Base-by-base conservation (phyloP, 2,888 invertebrate genomes). In the Ophion obscuratus region DNA sequence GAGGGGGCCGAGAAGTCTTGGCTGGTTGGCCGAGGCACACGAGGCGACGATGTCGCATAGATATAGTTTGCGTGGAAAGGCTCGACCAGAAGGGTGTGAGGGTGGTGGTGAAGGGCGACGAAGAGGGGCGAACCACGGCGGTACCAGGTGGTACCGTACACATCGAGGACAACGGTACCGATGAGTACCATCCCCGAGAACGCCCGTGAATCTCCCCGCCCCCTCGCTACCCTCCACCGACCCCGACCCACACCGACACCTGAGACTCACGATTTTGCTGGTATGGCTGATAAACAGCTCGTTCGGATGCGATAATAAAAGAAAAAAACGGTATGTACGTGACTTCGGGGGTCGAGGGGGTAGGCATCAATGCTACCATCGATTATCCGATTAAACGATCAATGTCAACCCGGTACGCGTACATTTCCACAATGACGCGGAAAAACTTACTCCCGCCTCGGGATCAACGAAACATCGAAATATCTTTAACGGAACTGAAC, bases 121-220 rank as follows among this genome's bases (percentile, higher is more conserved):
- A 78, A 82, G 87, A 88, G 88, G 87, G 85, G 87, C 87, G 87
- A 64, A 62, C 89, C 53, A 53, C 53, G 87, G 84, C 86, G 92
- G 92, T 93, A 91, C 92, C 92, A 89, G 91, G 89, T 90, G 83
- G 92, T 92, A 88, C 92, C 92, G 87, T 85, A 90, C 90, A 88
- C 90, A 88, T 89, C 81, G 89, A 89, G 91, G 90, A 88, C 89
- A 90, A 89, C 88, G 92, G 93, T 93, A 91, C 93, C 93, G 91
- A 87, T 83, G 88, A 87, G 93, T 92, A 91, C 92, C 93, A 93
- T 86, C 86, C 87, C 88, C 87, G 87, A 87, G 89, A 88, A 88
- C 82, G 79, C 62, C 85, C 81, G 66, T 81, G 27, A 71, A 59
- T 31, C 24, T 27, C 78, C 66, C 71, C 77, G 47, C 62, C 53